These are phyloP conservation scores for Phenacoccus solenopsis DNA, from an alignment of 1,140 invertebrate genomes.

Conservation along the genomic window DNA sequence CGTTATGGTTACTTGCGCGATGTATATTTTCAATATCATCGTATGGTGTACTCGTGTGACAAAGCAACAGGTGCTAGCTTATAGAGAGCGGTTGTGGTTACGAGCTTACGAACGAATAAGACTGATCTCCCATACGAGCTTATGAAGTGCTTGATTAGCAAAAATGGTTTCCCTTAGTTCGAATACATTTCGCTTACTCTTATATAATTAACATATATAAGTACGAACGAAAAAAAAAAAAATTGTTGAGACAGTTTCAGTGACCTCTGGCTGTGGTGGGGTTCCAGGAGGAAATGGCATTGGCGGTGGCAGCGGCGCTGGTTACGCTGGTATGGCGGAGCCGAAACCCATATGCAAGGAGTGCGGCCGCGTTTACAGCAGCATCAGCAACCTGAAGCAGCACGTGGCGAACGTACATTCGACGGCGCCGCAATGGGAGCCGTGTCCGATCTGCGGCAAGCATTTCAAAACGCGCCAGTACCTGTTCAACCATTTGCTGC, in stretches of 20 bases:
- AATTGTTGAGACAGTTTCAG: constrained; percentile 12
- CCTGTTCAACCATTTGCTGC: constrained; percentile 52
- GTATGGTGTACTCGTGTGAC: too few species aligned
- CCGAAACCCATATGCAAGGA: constrained; percentile 48
- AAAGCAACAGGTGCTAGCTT: too few species aligned
- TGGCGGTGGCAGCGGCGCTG: constrained; percentile 20
- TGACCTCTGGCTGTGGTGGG: constrained; percentile 8
- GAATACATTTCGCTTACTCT: too few species aligned
- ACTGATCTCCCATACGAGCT: too few species aligned
- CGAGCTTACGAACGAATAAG: too few species aligned
- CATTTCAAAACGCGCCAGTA: constrained; percentile 56
- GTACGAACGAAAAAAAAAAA: background rate
- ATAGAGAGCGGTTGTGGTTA: too few species aligned
- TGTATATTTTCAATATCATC: too few species aligned
- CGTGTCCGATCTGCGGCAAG: constrained; percentile 49
- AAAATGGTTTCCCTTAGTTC: too few species aligned
- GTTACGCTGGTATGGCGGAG: constrained; percentile 21
- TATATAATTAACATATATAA: too few species aligned
- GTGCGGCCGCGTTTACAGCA: constrained; percentile 52
- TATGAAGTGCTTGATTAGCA: too few species aligned
- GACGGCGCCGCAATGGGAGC: constrained; percentile 46
- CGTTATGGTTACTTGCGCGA: too few species aligned
- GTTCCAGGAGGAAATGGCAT: constrained; percentile 11
- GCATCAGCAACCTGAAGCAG: constrained; percentile 53
- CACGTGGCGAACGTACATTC: constrained; percentile 59